These are phyloP conservation scores for Thecocarcelia acutangulata DNA, from an alignment of 2,888 invertebrate genomes.

Conservation along the genomic window DNA sequence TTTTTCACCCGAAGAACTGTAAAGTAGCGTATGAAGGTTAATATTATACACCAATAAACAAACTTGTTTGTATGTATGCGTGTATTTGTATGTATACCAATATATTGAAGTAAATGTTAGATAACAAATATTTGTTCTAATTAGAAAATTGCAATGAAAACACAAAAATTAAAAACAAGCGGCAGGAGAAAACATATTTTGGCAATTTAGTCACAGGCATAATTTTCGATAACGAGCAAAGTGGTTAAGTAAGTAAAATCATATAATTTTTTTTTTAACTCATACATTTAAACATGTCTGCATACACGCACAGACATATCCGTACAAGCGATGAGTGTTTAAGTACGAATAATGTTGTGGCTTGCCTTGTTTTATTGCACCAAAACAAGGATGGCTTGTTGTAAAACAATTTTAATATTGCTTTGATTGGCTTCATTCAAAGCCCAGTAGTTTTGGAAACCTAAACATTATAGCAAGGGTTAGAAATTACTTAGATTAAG, in stretches of 20 bases:
- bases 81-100: not conserved
- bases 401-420: no score
- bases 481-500: no score
- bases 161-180: not conserved
- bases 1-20: no score
- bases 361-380: slow-evolving; percentile 4
- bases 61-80: not conserved
- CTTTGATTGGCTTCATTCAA: no score
- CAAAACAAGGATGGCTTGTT: not conserved
- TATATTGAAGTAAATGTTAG: not conserved
- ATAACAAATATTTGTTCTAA: slow-evolving; percentile 33
- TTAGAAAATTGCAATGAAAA: slow-evolving; percentile 24
- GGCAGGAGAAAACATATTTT: slow-evolving; percentile 38
- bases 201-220: slow-evolving; percentile 39
- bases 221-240: slow-evolving; percentile 47
- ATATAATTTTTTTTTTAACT: slow-evolving; percentile 19
- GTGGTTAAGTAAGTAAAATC: slow-evolving; percentile 43
- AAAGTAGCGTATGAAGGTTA: no score
- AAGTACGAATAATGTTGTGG: not conserved
- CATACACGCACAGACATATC: no score
- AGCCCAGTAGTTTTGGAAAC: no score
- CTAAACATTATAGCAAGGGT: no score
- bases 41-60: no score
- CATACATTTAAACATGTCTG: not conserved
- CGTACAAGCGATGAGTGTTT: not conserved